Evolutionary conservation across 2,888 invertebrate species (phyloP).

Genomic region (Leucania comma): DNA sequence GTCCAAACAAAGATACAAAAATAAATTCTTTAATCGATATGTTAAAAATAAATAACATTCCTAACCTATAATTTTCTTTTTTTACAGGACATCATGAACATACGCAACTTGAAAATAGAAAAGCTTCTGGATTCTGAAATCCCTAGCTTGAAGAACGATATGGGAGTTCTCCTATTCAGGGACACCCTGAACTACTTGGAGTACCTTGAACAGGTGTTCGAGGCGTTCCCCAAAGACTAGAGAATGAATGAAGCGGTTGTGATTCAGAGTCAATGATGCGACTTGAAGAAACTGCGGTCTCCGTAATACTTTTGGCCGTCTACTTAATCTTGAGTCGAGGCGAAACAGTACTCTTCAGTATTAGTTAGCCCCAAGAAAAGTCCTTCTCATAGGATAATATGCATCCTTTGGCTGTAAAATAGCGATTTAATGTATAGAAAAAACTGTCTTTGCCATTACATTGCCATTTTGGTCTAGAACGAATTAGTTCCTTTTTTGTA

Average conservation of each 20-base stretch:
- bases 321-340: constrained; percentile 69
- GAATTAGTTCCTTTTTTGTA: constrained; percentile 90
- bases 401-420: constrained; percentile 82
- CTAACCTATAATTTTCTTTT: constrained; percentile 47
- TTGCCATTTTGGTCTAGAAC: constrained; percentile 90
- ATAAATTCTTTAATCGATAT: neutral
- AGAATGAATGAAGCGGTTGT: constrained; percentile 72
- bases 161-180: constrained; percentile 79
- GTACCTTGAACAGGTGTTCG: constrained; percentile 82
- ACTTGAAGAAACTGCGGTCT: constrained; percentile 61
- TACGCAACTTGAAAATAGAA: constrained; percentile 76
- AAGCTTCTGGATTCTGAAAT: constrained; percentile 79
- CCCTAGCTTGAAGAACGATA: constrained; percentile 74
- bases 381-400: constrained; percentile 74
- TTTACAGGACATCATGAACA: constrained; percentile 82
- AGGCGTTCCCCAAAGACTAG: constrained; percentile 73
- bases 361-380: constrained; percentile 69
- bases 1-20: neutral
- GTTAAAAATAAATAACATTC: neutral
- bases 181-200: constrained; percentile 85
- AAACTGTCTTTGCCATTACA: constrained; percentile 87
- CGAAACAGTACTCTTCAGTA: constrained; percentile 68
- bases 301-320: constrained; percentile 59
- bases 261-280: constrained; percentile 67
- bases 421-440: constrained; percentile 80